phyloP scores from a whole-genome alignment of 2,113 vertebrate species.

The Zingel zingel region DNA sequence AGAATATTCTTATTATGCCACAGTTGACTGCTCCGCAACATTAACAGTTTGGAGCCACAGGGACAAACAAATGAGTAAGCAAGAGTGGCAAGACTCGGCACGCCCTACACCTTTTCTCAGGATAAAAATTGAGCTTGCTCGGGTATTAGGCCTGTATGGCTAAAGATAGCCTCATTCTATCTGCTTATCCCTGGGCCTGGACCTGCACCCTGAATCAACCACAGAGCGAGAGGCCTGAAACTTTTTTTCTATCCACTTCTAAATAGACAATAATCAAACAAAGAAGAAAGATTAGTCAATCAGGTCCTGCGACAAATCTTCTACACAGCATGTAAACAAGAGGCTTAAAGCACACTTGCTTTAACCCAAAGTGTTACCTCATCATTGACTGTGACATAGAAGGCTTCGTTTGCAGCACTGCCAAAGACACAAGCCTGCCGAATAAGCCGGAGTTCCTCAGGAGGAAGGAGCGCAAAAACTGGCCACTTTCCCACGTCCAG shows the following conservation, averaged over 20 bases:
- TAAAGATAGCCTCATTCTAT: slow-evolving; percentile 84
- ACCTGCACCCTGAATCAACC: slow-evolving; percentile 35
- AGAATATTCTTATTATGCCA: background rate
- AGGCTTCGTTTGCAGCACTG: slow-evolving; percentile 93
- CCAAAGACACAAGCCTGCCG: slow-evolving; percentile 96
- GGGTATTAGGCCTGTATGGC: slow-evolving; percentile 76
- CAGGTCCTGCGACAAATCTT: background rate
- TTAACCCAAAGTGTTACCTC: slow-evolving; percentile 86
- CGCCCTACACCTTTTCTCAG: slow-evolving; percentile 45
- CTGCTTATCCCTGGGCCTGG: slow-evolving; percentile 74
- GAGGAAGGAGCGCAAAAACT: slow-evolving; percentile 95
- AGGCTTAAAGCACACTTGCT: slow-evolving; percentile 15
- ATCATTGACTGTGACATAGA: slow-evolving; percentile 94
- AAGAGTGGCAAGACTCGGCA: slow-evolving; percentile 23
- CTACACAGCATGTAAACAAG: slow-evolving; percentile 6
- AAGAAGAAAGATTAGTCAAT: background rate
- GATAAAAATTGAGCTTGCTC: slow-evolving; percentile 72
- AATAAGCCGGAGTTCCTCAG: slow-evolving; percentile 92
- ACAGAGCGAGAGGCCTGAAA: slow-evolving; percentile 4
- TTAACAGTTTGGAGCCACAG: slow-evolving; percentile 26
- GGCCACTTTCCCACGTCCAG: slow-evolving; percentile 99
- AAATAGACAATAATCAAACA: slow-evolving; percentile 12
- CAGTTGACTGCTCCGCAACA: background rate
- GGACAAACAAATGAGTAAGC: slow-evolving; percentile 28
- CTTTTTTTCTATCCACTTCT: slow-evolving; percentile 19